These are phyloP conservation scores for Otolemur crassicaudatus DNA, from an alignment of 2,797 vertebrate species.

Conservation along the genomic window DNA sequence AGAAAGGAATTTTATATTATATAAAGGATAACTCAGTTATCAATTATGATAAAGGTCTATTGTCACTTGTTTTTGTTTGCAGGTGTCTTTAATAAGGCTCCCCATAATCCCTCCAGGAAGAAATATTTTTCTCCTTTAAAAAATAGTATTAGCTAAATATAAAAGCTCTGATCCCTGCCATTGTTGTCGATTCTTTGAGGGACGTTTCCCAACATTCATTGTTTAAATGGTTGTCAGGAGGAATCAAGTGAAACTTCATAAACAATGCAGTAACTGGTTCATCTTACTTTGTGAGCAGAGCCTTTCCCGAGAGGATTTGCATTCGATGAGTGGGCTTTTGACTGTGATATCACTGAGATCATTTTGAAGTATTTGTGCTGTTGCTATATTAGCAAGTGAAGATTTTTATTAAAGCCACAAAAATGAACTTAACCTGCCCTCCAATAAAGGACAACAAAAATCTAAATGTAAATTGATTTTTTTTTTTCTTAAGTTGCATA, in stretches of 20 bases:
- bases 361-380: conserved; percentile 83
- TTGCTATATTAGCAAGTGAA: conserved; percentile 78
- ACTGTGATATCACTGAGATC: conserved; percentile 85
- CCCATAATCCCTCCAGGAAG: conserved; percentile 96
- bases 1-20: conserved; percentile 77
- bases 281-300: conserved; percentile 90
- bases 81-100: conserved; percentile 94
- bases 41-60: conserved; percentile 92
- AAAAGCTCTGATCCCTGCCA: conserved; percentile 94
- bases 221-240: conserved; percentile 98
- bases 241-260: conserved; percentile 97
- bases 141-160: conserved; percentile 92
- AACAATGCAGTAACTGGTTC: conserved; percentile 95
- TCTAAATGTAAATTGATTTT: conserved; percentile 69
- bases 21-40: conserved; percentile 85
- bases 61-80: conserved; percentile 94
- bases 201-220: conserved; percentile 97
- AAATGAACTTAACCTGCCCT: conserved; percentile 77
- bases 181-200: conserved; percentile 94
- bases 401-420: conserved; percentile 78
- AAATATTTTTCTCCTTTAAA: conserved; percentile 94
- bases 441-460: conserved; percentile 71
- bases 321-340: conserved; percentile 89
- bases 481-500: conserved; percentile 62
- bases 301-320: conserved; percentile 93